Evolutionary conservation across 2,113 vertebrate genomes (phyloP), one percentile per base, ranked within the genome.

Genomic region (Aphelocoma coerulescens): DNA sequence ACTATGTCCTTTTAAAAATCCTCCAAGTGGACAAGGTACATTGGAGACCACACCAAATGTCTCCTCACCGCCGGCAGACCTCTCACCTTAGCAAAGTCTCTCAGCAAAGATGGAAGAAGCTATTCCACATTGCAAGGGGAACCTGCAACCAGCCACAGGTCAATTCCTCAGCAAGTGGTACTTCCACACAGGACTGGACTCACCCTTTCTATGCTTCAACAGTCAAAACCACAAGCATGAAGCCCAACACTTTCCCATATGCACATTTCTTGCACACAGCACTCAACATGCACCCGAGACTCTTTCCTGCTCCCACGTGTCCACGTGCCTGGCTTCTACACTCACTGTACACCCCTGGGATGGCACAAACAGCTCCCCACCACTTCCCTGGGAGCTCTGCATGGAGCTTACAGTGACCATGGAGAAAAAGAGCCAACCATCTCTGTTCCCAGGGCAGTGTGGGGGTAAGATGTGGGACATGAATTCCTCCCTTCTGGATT

Each of bases 271-370:
- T 15, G 20, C 1, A 4, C 57, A 9, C 23, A 73, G 33, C n/a
- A 26, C n/a, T 24, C 0, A 0, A 27, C 58, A 44, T 13, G 4
- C 39, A 12, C 10, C 20, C 0, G 0, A 66, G 43, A 39, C 13
- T 57, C 41, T 11, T 27, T 27, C 13, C 54, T 52, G 58, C 57
- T 51, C 58, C 65, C 4, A 39, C 0, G 0, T 12, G 23, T 33
- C 57, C 5, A 0, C 0, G 9, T 68, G 41, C 27, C 44, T 2
- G 1, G 28, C 41, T 78, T n/a, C 54, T 7, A 9, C 6, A 2
- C 52, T 30, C 11, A 1, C 37, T 3, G 0, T 5, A 39, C 49
- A 17, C 24, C 1, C 3, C 85, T 49, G 73, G 3, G 51, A 52
- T 35, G 11, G 74, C 37, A 63, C 30, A 46, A 21, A 7, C 30